phyloP scores from a whole-genome alignment of 1,140 invertebrate genomes.

The Drosophila ficusphila region DNA sequence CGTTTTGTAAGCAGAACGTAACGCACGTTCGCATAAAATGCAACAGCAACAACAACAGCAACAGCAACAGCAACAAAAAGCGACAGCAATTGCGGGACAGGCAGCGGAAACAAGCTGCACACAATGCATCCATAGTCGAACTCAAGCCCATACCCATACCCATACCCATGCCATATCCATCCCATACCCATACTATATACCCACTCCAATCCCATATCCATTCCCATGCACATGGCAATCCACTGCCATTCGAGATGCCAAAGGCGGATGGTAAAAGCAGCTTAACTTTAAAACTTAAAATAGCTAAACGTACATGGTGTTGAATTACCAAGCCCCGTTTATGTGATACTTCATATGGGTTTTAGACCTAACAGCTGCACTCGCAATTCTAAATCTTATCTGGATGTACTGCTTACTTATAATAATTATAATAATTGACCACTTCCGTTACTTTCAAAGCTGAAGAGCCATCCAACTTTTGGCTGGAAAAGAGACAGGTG shows the following conservation, averaged over 20 bases:
- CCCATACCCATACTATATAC: slow-evolving; percentile 24
- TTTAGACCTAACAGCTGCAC: no score
- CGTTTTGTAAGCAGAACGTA: slow-evolving; percentile 83
- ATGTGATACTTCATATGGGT: no score
- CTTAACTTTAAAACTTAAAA: neutral
- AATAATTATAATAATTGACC: no score
- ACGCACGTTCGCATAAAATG: slow-evolving; percentile 73
- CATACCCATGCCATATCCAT: slow-evolving; percentile 9
- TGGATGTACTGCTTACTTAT: neutral
- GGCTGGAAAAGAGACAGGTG: neutral
- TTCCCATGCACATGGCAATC: slow-evolving; percentile 22
- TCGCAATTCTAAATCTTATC: neutral
- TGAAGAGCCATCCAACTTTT: no score
- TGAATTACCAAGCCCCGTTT: no score
- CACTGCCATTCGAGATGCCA: slow-evolving; percentile 13
- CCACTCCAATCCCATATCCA: slow-evolving; percentile 19
- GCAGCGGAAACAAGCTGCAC: slow-evolving; percentile 68
- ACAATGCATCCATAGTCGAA: slow-evolving; percentile 56
- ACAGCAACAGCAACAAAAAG: slow-evolving; percentile 34
- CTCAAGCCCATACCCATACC: slow-evolving; percentile 16
- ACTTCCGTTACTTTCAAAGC: no score
- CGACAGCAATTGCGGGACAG: slow-evolving; percentile 29
- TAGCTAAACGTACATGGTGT: neutral
- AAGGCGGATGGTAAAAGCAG: neutral
- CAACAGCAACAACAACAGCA: slow-evolving; percentile 48